Percentiles rank a stretch among this genome's conserved stretches.
These are phyloP conservation scores for Poecilus cupreus DNA, from an alignment of 2,888 invertebrate genomes.

Conservation along the genomic window DNA sequence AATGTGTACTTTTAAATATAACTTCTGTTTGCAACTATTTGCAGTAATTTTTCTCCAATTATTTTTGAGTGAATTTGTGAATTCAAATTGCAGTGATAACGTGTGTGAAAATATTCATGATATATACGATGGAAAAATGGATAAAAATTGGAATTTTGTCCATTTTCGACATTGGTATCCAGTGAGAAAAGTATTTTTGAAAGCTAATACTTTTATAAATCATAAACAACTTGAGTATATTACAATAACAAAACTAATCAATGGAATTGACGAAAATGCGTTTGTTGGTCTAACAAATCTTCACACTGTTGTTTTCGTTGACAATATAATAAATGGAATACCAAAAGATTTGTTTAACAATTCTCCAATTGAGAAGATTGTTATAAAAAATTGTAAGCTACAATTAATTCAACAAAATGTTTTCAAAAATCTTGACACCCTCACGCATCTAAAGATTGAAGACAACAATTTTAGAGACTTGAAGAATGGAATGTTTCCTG, in stretches of 20 bases:
- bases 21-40: too few species aligned
- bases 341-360: not conserved
- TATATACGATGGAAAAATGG: not conserved
- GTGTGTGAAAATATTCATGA: constrained; percentile 24
- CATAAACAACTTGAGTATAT: constrained; percentile 1
- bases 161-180: constrained; percentile 20
- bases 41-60: too few species aligned
- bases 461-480: not conserved
- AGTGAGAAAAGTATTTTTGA: not conserved
- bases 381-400: not conserved
- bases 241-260: not conserved
- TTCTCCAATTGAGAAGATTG: not conserved
- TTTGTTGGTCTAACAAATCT: not conserved
- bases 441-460: not conserved
- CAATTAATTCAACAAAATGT: not conserved
- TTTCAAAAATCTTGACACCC: not conserved
- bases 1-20: too few species aligned
- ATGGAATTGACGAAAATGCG: not conserved
- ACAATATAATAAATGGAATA: not conserved
- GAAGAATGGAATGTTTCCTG: not conserved
- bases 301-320: not conserved
- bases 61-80: too few species aligned
- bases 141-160: not conserved
- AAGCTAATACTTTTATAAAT: not conserved
- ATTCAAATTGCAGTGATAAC: not conserved